phyloP scores from a whole-genome alignment of 2,797 vertebrate genomes.

The Adelosebastes latens region DNA sequence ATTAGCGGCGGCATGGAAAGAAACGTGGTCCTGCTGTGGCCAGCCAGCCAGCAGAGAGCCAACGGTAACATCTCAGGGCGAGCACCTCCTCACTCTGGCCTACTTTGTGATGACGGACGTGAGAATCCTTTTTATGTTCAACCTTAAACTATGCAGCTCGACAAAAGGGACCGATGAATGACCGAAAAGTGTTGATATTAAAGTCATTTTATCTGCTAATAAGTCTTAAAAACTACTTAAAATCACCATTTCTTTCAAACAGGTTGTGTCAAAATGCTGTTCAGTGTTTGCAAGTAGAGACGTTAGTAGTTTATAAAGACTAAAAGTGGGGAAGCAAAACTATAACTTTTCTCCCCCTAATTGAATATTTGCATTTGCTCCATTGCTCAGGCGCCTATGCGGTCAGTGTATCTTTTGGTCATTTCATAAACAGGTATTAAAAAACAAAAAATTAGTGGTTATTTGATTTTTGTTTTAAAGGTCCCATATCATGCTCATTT shows the following conservation, averaged over 20 bases:
- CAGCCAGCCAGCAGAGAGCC: slow-evolving; percentile 72
- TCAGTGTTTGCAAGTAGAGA: too few species aligned
- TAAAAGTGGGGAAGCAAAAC: too few species aligned
- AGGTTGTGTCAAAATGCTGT: neutral
- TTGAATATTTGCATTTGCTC: too few species aligned
- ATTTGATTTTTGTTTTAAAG: too few species aligned
- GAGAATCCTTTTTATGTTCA: slow-evolving; percentile 1
- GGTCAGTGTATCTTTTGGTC: too few species aligned
- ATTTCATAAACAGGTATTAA: too few species aligned
- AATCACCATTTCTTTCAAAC: neutral
- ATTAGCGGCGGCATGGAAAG: slow-evolving; percentile 71
- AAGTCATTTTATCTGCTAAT: neutral
- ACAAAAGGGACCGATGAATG: neutral
- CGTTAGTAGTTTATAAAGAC: too few species aligned
- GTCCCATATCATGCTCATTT: too few species aligned
- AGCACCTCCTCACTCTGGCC: slow-evolving; percentile 26
- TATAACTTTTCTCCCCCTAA: too few species aligned
- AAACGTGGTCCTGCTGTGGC: slow-evolving; percentile 73
- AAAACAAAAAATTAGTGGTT: too few species aligned
- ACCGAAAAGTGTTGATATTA: too few species aligned
- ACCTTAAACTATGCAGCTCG: neutral
- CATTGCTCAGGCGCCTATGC: too few species aligned
- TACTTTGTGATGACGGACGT: slow-evolving; percentile 29
- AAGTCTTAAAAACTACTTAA: neutral
- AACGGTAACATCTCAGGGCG: slow-evolving; percentile 52